Evolutionary conservation across 2,888 invertebrate species (phyloP), one percentile per base, ranked within the genome.

Genomic region (Orthosia gracilis): DNA sequence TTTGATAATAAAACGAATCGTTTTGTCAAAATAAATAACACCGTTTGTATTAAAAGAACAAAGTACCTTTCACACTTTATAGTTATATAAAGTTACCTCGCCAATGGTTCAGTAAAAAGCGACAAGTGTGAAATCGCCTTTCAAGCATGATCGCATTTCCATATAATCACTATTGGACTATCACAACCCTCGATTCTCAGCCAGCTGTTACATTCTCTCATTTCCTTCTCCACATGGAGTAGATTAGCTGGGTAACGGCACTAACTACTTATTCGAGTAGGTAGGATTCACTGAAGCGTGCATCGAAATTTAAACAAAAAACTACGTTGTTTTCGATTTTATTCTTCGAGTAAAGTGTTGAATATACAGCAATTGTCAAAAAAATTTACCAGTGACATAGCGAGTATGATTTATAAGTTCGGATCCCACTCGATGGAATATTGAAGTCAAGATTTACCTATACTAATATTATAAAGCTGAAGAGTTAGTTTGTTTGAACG

Each of bases 151-250:
- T 90, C 90, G 87, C 91, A 91, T 91, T 90, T 91, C 91, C 91
- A 91, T 91, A 88, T 89, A 89, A 91, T 91, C 90, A 89, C 89
- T 91, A 89, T 90, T 89, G 87, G 87, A 89, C 89, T 85, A 90
- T 89, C 88, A 87, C 85, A 84, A 85, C 86, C 86, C 89, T 87
- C 89, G 83, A 84, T 88, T 89, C 85, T 82, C 76, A 83, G 85
- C 83, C 87, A 90, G 87, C 87, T 87, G 89, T 86, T 90, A 89
- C 89, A 84, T 88, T 89, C 88, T 90, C 89, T 90, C 89, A 90
- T 91, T 91, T 89, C 90, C 90, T 89, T 85, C 80, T 80, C 83
- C 81, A 78, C 83, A 79, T 84, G 68, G 75, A 69, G 65, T 69
- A 82, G 80, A 86, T 86, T 83, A 85, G 74, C 66, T 68, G 62